Evolutionary conservation across 1,140 invertebrate species (phyloP).

Genomic region (Hypsibius dujardini): DNA sequence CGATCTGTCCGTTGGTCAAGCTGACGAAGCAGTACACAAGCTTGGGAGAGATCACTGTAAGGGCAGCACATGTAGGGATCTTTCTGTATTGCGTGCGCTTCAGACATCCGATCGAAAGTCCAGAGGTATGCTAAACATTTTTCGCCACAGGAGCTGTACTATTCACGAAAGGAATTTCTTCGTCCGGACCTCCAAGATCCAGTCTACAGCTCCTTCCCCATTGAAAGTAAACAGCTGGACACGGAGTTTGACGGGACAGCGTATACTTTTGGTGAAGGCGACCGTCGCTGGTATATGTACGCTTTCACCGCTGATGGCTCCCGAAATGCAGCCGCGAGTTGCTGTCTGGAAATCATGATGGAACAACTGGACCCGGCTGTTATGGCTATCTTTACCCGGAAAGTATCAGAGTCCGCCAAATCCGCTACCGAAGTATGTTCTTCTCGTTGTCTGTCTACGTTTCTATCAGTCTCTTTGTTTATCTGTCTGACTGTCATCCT

Average conservation of each 20-base stretch:
- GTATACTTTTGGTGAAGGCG: slow-evolving; percentile 71
- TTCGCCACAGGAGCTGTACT: slow-evolving; percentile 68
- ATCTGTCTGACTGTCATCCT: too few relatives aligned
- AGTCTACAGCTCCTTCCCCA: slow-evolving; percentile 67
- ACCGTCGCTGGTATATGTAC: slow-evolving; percentile 50
- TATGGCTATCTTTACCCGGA: slow-evolving; percentile 74
- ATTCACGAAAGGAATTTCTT: slow-evolving; percentile 88
- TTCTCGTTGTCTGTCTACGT: background rate
- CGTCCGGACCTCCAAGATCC: slow-evolving; percentile 68
- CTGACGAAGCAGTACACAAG: slow-evolving; percentile 67
- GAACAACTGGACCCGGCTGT: slow-evolving; percentile 50
- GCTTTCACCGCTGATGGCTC: slow-evolving; percentile 41
- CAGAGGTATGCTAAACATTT: slow-evolving; percentile 16
- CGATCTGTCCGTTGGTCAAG: slow-evolving; percentile 61
- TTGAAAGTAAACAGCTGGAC: slow-evolving; percentile 70
- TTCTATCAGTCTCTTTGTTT: too few relatives aligned
- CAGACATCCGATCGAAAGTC: background rate
- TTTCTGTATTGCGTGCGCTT: background rate
- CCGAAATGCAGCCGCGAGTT: slow-evolving; percentile 26
- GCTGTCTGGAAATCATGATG: slow-evolving; percentile 30
- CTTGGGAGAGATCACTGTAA: slow-evolving; percentile 55
- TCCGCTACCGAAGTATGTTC: slow-evolving; percentile 58
- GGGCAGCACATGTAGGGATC: slow-evolving; percentile 16
- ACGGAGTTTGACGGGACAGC: slow-evolving; percentile 57
- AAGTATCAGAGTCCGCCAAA: slow-evolving; percentile 51